Percentiles rank a stretch among this genome's conserved stretches.
These are phyloP conservation scores for Melieria crassipennis DNA, from an alignment of 2,888 invertebrate genomes.

Conservation along the genomic window DNA sequence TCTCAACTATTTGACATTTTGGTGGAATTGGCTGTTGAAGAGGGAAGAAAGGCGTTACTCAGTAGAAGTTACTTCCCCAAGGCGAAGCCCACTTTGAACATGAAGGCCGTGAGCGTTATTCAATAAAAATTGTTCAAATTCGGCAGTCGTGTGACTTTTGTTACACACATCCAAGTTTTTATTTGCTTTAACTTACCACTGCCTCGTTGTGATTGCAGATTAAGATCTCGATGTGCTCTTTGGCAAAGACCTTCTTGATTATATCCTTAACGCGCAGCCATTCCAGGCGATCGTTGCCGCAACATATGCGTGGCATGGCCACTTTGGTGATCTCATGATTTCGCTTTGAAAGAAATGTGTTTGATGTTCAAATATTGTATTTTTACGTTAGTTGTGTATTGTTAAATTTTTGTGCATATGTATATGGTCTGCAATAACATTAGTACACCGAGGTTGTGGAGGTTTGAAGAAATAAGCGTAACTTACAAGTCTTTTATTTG, in stretches of 20 bases:
- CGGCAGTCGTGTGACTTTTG: too few relatives aligned
- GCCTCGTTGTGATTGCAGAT: conserved; percentile 51
- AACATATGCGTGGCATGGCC: conserved; percentile 73
- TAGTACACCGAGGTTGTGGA: too few relatives aligned
- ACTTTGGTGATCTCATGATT: conserved; percentile 68
- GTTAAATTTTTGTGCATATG: too few relatives aligned
- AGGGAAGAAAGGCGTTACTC: not conserved
- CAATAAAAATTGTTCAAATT: too few relatives aligned
- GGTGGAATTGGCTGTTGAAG: conserved; percentile 47
- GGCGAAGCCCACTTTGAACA: too few relatives aligned
- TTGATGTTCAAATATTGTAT: not conserved
- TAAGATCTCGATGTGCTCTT: conserved; percentile 56
- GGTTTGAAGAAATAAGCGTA: too few relatives aligned
- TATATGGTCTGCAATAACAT: too few relatives aligned
- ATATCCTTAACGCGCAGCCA: conserved; percentile 69
- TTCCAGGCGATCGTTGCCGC: conserved; percentile 71
- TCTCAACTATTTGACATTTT: conserved; percentile 62
- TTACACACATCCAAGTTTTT: too few relatives aligned
- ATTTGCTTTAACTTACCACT: conserved; percentile 39
- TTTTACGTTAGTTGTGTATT: not conserved
- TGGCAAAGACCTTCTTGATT: conserved; percentile 52
- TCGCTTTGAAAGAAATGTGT: conserved; percentile 47
- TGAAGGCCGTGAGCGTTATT: too few relatives aligned
- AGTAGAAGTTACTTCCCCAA: not conserved
- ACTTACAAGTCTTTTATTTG: too few relatives aligned